Conservation (phyloP, 1,140 invertebrate genomes). For the Calliopsis andreniformis region DNA sequence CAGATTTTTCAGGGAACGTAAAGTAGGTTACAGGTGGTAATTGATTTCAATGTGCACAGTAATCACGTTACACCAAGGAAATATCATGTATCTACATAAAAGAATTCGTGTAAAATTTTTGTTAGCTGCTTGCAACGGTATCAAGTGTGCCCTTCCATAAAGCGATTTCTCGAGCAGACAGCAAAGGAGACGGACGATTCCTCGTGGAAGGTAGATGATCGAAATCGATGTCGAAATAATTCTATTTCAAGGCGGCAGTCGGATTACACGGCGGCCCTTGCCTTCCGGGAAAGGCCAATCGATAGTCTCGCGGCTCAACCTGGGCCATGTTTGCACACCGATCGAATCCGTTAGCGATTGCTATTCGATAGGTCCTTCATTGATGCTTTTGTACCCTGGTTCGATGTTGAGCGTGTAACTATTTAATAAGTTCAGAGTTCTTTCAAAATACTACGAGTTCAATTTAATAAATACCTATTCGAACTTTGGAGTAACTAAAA, state of each 20-base stretch:
- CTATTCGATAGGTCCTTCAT: conserved; percentile 37
- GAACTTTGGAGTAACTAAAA: no score
- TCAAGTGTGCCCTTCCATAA: neutral
- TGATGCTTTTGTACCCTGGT: conserved; percentile 25
- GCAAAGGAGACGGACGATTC: conserved; percentile 33
- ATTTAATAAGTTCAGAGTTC: no score
- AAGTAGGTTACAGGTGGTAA: no score
- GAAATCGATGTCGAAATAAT: conserved; percentile 70
- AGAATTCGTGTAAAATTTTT: neutral
- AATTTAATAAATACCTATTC: no score
- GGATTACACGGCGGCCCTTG: conserved; percentile 66
- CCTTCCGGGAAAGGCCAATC: conserved; percentile 72
- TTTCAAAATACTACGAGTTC: no score
- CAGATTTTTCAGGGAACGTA: no score
- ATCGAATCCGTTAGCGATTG: conserved; percentile 59
- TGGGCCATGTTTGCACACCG: conserved; percentile 43
- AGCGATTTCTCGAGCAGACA: neutral
- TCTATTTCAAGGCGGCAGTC: conserved; percentile 66
- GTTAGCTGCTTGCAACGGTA: neutral
- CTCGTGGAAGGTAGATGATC: conserved; percentile 51
- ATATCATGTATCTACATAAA: neutral
- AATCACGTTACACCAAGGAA: no score
- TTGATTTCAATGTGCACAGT: no score
- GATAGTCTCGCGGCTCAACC: conserved; percentile 63
- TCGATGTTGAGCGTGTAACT: conserved; percentile 20